Evolutionary conservation across 2,113 vertebrate genomes (phyloP).

Genomic region (Rhabdomys dilectus): DNA sequence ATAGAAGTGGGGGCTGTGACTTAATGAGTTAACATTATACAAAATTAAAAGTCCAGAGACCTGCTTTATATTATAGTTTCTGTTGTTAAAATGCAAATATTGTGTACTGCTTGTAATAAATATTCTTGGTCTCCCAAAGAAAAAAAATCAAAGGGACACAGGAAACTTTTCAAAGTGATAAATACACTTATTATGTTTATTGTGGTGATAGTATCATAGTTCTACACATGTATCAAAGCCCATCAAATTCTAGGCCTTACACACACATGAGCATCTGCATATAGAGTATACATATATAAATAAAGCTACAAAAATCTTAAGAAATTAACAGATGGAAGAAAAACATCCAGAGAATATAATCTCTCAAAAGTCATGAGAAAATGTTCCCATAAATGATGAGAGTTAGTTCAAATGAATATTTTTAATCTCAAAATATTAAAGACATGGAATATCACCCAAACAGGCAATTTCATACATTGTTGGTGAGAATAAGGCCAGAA

Average conservation of each 20-base stretch:
- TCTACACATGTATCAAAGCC: not conserved
- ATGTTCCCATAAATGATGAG: not conserved
- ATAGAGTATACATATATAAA: not conserved
- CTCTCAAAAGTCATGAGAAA: slow-evolving; percentile 23
- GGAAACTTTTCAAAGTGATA: not conserved
- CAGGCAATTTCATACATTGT: slow-evolving; percentile 2
- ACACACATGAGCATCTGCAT: not conserved
- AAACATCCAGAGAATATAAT: slow-evolving; percentile 9
- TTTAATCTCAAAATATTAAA: not conserved
- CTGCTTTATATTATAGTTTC: not conserved
- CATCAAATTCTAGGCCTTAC: not conserved
- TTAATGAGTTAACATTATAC: not conserved
- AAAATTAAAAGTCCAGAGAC: not conserved
- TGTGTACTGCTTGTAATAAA: not conserved
- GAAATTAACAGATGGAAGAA: slow-evolving; percentile 26
- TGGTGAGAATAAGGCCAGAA: not conserved
- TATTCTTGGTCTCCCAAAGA: not conserved
- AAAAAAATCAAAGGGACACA: not conserved
- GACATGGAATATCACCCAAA: slow-evolving; percentile 31
- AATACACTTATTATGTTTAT: not conserved
- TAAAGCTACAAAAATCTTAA: not conserved
- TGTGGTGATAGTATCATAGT: not conserved
- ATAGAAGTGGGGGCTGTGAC: not conserved
- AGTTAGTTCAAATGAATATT: slow-evolving; percentile 38
- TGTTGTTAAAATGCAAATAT: not conserved